Percentiles rank a stretch among this genome's conserved stretches.
phyloP scores from a whole-genome alignment of 2,888 invertebrate species.

The Rhimphoctona megacephalus region DNA sequence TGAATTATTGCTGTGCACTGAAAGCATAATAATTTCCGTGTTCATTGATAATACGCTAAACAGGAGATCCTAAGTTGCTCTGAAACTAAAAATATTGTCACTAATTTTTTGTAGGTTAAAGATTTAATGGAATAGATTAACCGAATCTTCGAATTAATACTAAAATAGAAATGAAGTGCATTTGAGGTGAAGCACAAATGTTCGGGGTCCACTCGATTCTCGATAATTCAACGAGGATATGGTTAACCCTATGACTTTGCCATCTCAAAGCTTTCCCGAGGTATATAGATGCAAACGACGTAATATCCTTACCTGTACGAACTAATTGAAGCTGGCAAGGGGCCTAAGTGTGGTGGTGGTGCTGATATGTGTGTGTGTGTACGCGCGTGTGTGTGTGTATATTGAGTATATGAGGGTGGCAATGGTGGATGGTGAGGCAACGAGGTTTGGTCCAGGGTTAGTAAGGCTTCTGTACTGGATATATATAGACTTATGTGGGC shows the following conservation, averaged over 20 bases:
- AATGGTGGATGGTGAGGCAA: slow-evolving; percentile 21
- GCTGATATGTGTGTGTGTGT: background rate
- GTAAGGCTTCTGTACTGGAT: slow-evolving; percentile 31
- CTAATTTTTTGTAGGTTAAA: background rate
- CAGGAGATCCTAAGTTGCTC: background rate
- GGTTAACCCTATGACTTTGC: slow-evolving; percentile 29
- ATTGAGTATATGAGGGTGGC: slow-evolving; percentile 11
- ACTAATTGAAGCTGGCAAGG: slow-evolving; percentile 78
- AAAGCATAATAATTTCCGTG: background rate
- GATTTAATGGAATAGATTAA: background rate
- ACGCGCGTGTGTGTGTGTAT: background rate
- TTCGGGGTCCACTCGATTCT: slow-evolving; percentile 22
- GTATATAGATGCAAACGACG: slow-evolving; percentile 56
- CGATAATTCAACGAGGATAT: slow-evolving; percentile 49
- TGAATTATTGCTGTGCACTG: background rate
- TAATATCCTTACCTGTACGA: slow-evolving; percentile 62
- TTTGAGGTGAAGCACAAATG: background rate
- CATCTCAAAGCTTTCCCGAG: slow-evolving; percentile 39
- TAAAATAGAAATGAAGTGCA: background rate
- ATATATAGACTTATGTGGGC: slow-evolving; percentile 35
- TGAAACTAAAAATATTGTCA: background rate
- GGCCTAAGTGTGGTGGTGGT: slow-evolving; percentile 66
- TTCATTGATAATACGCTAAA: background rate
- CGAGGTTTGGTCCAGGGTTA: slow-evolving; percentile 38
- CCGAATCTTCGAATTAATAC: background rate